These are phyloP conservation scores for Cotesia congregata DNA, from an alignment of 2,888 invertebrate species.

Conservation along the genomic window DNA sequence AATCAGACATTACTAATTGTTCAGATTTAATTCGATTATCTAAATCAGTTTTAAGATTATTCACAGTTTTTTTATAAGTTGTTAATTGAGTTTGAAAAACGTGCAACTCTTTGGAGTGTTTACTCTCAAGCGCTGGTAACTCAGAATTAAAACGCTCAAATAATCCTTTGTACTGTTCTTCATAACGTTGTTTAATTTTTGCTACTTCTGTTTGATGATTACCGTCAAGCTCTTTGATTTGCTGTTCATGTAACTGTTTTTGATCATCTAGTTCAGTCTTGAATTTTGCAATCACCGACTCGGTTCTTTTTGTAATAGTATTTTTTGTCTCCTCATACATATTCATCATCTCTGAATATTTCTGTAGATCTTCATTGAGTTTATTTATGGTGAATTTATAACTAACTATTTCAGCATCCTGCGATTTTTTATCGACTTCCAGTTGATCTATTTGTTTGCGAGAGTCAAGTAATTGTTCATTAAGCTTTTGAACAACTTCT, in stretches of 20 bases:
- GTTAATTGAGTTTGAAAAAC: constrained; percentile 62
- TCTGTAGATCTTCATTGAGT: constrained; percentile 59
- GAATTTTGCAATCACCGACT: constrained; percentile 61
- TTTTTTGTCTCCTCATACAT: too few relatives aligned
- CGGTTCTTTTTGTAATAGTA: constrained; percentile 59
- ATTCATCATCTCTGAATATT: too few relatives aligned
- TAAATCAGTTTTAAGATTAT: constrained; percentile 61
- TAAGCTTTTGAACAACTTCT: constrained; percentile 52
- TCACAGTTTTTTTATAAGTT: constrained; percentile 62
- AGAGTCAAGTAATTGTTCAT: constrained; percentile 53
- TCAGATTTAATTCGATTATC: constrained; percentile 58
- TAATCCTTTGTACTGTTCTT: constrained; percentile 56
- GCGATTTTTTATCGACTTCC: constrained; percentile 74
- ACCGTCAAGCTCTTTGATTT: constrained; percentile 55
- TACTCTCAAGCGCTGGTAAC: constrained; percentile 57
- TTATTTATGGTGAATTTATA: constrained; percentile 61
- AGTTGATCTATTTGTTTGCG: constrained; percentile 66
- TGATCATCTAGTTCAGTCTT: constrained; percentile 56
- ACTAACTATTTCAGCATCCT: constrained; percentile 68
- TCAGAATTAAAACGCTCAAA: constrained; percentile 58
- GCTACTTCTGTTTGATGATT: constrained; percentile 57
- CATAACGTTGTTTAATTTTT: constrained; percentile 55
- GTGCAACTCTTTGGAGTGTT: constrained; percentile 64
- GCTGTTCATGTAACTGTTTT: constrained; percentile 55
- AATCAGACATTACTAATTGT: constrained; percentile 54